Evolutionary conservation across 2,797 vertebrate genomes (phyloP).

Genomic region (Hemibagrus guttatus): DNA sequence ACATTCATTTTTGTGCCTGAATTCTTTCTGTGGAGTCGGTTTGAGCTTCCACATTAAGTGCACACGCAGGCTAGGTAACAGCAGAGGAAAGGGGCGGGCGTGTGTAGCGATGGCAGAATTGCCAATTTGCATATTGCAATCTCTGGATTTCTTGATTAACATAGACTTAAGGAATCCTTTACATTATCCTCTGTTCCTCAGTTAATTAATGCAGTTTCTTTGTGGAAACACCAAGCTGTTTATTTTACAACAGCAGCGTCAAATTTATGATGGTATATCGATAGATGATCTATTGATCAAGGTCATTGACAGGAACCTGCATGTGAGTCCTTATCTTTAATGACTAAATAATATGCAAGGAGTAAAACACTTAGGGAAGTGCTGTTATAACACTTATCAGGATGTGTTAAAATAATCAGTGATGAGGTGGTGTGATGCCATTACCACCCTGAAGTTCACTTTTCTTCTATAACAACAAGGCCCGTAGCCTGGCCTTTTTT

Average conservation of each 20-base stretch:
- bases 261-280: neutral
- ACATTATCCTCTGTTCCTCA: neutral
- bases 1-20: neutral
- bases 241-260: neutral
- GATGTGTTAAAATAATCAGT: conserved; percentile 13
- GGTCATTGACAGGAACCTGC: neutral
- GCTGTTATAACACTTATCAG: conserved; percentile 6
- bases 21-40: neutral
- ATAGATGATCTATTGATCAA: neutral
- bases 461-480: neutral
- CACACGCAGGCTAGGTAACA: too few relatives aligned
- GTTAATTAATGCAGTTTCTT: neutral
- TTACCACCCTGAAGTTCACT: neutral
- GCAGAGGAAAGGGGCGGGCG: too few relatives aligned
- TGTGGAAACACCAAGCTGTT: neutral
- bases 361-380: conserved; percentile 8
- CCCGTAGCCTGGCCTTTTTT: neutral
- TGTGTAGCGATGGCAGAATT: too few relatives aligned
- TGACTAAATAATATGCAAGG: neutral
- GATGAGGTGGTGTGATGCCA: neutral
- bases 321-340: neutral
- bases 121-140: too few relatives aligned
- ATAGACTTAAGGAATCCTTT: neutral
- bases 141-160: neutral
- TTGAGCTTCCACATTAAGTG: neutral